phyloP scores from a whole-genome alignment of 2,888 invertebrate genomes.

The Barypeithes pellucidus region DNA sequence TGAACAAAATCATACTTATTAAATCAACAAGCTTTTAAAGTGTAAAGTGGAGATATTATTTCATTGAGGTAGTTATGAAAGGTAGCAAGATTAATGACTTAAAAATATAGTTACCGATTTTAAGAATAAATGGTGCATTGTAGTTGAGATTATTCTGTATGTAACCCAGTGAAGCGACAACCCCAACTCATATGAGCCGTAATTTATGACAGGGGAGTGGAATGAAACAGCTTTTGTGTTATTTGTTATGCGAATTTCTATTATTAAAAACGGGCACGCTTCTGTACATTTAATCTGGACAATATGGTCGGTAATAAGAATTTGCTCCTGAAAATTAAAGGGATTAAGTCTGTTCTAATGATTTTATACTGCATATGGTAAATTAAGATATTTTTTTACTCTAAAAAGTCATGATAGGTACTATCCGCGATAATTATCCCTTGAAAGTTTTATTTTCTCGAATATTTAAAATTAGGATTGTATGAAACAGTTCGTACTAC shows the following conservation, averaged over 20 bases:
- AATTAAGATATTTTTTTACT: too few relatives aligned
- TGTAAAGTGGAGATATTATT: not conserved
- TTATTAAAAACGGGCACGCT: conserved; percentile 63
- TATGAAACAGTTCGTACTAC: too few relatives aligned
- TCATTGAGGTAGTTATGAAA: conserved; percentile 15
- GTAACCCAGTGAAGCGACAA: conserved; percentile 40
- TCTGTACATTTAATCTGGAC: conserved; percentile 60
- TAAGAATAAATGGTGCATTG: conserved; percentile 45
- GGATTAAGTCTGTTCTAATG: too few relatives aligned
- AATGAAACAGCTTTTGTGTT: conserved; percentile 57
- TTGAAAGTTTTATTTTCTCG: too few relatives aligned
- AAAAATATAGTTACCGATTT: conserved; percentile 49
- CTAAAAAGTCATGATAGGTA: too few relatives aligned
- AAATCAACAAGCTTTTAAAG: not conserved
- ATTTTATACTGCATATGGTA: too few relatives aligned
- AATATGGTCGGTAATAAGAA: conserved; percentile 61
- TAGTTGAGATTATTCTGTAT: conserved; percentile 36
- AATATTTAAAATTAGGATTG: too few relatives aligned
- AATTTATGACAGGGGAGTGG: conserved; percentile 58
- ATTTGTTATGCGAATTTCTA: conserved; percentile 62
- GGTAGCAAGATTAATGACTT: conserved; percentile 47
- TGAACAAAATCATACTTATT: too few relatives aligned
- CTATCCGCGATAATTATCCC: too few relatives aligned
- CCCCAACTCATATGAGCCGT: conserved; percentile 55
- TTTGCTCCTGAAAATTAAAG: conserved; percentile 7